Percentiles rank a stretch among this genome's conserved stretches.
Conservation (phyloP, 2,888 invertebrate species). For the Ochropleura leucogaster region DNA sequence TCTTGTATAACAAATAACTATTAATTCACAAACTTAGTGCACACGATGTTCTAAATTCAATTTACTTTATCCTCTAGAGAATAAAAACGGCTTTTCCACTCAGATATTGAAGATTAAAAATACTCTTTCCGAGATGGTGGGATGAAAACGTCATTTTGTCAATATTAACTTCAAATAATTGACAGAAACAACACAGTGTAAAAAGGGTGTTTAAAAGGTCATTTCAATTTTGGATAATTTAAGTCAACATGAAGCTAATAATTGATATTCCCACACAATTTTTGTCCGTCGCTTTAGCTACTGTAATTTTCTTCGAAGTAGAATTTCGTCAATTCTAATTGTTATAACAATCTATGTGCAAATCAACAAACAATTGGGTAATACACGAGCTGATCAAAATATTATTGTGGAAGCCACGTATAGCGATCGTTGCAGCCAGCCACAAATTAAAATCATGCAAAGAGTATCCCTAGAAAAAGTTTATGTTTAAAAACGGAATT, state of each 20-base stretch:
- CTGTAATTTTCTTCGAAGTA: background rate
- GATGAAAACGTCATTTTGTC: background rate
- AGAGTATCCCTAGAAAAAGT: background rate
- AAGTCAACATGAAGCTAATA: background rate
- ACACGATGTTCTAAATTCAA: too few species aligned
- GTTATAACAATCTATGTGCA: background rate
- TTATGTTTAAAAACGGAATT: background rate
- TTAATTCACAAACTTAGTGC: too few species aligned
- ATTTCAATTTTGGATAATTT: background rate
- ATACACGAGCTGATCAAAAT: background rate
- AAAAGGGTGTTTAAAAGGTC: background rate
- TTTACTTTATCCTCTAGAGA: too few species aligned
- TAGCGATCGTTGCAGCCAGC: background rate
- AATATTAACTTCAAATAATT: too few species aligned
- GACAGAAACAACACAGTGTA: background rate
- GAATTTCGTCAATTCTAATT: conserved; percentile 12
- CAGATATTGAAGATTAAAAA: too few species aligned
- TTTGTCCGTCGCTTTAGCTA: background rate
- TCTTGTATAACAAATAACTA: too few species aligned
- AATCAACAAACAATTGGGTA: conserved; percentile 2
- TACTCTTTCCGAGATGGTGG: too few species aligned
- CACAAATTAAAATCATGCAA: background rate
- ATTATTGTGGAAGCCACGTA: background rate
- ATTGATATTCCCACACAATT: background rate
- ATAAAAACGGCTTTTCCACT: too few species aligned